Base-by-base conservation (phyloP, 2,888 invertebrate genomes). In the Hypomecis atomaria region DNA sequence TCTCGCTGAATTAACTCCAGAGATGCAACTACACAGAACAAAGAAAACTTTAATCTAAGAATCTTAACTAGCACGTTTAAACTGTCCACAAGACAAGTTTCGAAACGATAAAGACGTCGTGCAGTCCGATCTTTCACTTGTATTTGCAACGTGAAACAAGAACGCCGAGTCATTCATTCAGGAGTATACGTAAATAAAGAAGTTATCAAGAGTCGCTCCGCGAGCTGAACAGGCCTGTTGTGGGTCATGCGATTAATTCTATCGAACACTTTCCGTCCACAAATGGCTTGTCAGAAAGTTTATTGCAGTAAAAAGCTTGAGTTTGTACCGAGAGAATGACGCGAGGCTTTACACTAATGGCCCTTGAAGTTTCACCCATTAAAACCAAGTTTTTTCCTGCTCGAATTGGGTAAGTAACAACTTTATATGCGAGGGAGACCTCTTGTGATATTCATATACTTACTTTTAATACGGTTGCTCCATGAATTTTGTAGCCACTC, bases 231-330 rank as follows among this genome's bases (percentile, higher is more conserved):
- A 83, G 81, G 78, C 78, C 78, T 82, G 81, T 83, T 83, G 78
- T 79, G 82, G 84, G 81, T 82, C 82, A 84, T 83, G 83, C 88
- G 87, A 90, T 89, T 89, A 88, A 89, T 90, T 86, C 84, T 75
- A 83, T 81, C 81, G 84, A 86, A 88, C 86, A 88, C 86, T 89
- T 84, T 82, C 82, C 83, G 82, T 79, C 82, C 87, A 86, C 87
- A 89, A 90, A 90, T 86, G 86, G 88, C 84, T 85, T 87, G 87
- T 88, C 89, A 89, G 84, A 87, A 89, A 90, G 85, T 90, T 90
- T 89, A 89, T 88, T 87, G 88, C 89, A 85, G 87, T 88, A 90
- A 90, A 89, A 89, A 88, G 84, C 84, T 78, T 76, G 83, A 85
- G 82, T 86, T 85, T 83, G 84, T 85, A 82, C 82, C 81, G 79